Evolutionary conservation across 2,113 vertebrate genomes (phyloP).

Genomic region (Forbesichthys agassizii): DNA sequence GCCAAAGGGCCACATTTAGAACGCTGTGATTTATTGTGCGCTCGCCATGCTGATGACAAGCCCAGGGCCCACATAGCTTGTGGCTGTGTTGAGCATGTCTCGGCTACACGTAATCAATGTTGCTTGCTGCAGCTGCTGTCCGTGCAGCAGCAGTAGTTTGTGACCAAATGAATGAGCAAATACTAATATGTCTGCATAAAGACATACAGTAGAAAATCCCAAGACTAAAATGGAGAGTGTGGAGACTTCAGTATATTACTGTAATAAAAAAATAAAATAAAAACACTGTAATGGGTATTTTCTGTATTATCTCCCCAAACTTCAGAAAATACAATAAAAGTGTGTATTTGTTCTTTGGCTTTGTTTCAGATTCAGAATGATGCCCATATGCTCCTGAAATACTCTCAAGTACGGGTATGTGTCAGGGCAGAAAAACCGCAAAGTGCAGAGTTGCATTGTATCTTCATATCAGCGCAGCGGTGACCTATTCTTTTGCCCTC

Average conservation of each 20-base stretch:
- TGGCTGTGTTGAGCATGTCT: slow-evolving; percentile 7
- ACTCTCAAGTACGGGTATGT: slow-evolving; percentile 53
- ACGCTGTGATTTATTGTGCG: slow-evolving; percentile 40
- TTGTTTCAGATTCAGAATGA: slow-evolving; percentile 32
- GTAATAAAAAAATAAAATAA: too few species aligned
- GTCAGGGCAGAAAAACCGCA: slow-evolving; percentile 54
- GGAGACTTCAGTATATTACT: too few species aligned
- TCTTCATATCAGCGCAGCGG: slow-evolving; percentile 46
- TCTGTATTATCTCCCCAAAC: not conserved
- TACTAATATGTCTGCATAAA: not conserved
- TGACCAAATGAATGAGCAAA: not conserved
- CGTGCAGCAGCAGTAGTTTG: not conserved
- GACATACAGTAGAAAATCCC: too few species aligned
- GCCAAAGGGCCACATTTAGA: slow-evolving; percentile 55
- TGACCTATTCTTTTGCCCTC: slow-evolving; percentile 35
- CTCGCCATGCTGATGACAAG: slow-evolving; percentile 33
- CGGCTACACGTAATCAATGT: slow-evolving; percentile 19
- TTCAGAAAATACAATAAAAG: not conserved
- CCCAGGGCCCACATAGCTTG: slow-evolving; percentile 32
- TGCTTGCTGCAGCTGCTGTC: too few species aligned
- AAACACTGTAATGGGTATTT: too few species aligned
- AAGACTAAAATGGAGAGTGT: too few species aligned
- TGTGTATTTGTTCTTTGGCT: slow-evolving; percentile 6
- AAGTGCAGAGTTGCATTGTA: slow-evolving; percentile 45
- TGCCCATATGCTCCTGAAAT: slow-evolving; percentile 50